Base-by-base conservation (phyloP, 2,113 vertebrate species). In the Archocentrus centrarchus region DNA sequence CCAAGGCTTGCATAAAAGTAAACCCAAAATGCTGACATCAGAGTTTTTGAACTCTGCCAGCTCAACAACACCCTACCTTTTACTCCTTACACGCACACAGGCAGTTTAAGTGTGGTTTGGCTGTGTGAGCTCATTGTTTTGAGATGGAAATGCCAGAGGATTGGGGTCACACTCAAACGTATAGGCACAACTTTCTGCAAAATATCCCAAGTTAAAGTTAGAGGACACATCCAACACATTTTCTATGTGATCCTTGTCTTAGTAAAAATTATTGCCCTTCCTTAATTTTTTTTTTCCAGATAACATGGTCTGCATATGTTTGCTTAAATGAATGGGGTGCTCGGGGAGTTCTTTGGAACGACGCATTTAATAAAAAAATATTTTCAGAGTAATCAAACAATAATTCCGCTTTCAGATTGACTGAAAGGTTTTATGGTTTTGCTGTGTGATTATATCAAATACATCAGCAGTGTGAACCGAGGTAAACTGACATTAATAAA, bases 111-210 rank as follows among this genome's bases (percentile, higher is more conserved):
- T 85, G 85, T 63, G 87, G 90, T 90, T 86, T 93, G 93, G 81
- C 84, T 83, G 88, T 90, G 92, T 95, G 94, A 94, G 91, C 86
- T 94, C 90, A 93, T 89, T 95, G 91, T 94, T 95, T 94, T 89
- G 83, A 92, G 47, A 94, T 93, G 92, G 93, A 94, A 94, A 95
- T 93, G 85, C 89, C 94, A 87, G 84, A 90, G 83, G 85, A 91
- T 63, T 89, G 89, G 90, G 91, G 83, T 92, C 84, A 91, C 76
- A 75, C 85, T 89, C 73, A 85, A 84, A 90, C 75, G 70, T 75
- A 86, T 11, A 66, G 53, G 80, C 79, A 35, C 57, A 32, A 63
- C 78, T 55, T 63, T 60, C 6, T 83, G 64, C 47, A 85, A 35
- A 79, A 92, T 27, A 62, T 27, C n/a, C 3, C 41, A 47, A 47